Evolutionary conservation across 2,113 vertebrate species (phyloP).

Genomic region (Pandion haliaetus): DNA sequence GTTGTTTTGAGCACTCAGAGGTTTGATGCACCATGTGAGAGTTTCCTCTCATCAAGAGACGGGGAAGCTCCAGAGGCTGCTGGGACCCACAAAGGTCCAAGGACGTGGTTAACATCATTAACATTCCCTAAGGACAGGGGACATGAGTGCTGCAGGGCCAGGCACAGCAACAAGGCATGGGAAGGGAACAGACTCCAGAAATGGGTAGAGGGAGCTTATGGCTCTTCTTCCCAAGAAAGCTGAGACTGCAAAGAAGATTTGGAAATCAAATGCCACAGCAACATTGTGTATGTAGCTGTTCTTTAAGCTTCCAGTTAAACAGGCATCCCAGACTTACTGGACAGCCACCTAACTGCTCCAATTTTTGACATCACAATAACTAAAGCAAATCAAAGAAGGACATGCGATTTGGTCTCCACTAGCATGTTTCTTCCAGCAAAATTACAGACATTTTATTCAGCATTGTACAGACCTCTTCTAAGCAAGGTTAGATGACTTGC

Average conservation of each 20-base stretch:
- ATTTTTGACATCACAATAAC: not conserved
- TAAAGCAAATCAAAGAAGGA: not conserved
- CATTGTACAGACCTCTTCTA: not conserved
- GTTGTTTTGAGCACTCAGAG: not conserved
- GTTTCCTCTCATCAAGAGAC: not conserved
- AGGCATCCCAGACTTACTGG: not conserved
- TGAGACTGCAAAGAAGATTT: not conserved
- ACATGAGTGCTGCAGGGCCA: not conserved
- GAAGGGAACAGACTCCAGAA: not conserved
- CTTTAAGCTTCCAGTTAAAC: not conserved
- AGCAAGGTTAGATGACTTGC: not conserved
- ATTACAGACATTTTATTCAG: not conserved
- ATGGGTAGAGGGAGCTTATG: not conserved
- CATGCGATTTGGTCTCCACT: fast-evolving
- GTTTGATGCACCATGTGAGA: not conserved
- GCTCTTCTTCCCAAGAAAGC: not conserved
- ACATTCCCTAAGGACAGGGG: not conserved
- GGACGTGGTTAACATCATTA: not conserved
- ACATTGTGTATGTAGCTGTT: not conserved
- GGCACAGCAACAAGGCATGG: not conserved
- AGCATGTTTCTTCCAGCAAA: not conserved
- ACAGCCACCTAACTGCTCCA: not conserved
- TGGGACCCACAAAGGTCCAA: not conserved
- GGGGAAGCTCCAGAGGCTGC: not conserved
- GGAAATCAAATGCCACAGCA: not conserved